These are phyloP conservation scores for Abscondita cerata DNA, from an alignment of 2,888 invertebrate genomes.

Conservation along the genomic window DNA sequence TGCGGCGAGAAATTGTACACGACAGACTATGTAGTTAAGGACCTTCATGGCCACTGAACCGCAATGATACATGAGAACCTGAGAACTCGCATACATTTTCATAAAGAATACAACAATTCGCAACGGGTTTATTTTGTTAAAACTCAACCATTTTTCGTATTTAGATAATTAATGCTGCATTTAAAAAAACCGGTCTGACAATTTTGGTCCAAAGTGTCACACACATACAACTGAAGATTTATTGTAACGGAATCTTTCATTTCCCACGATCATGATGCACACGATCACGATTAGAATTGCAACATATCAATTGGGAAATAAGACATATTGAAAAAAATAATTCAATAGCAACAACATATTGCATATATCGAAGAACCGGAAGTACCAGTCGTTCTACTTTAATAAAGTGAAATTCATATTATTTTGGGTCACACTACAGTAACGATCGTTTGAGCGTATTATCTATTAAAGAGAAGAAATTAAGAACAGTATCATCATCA, in stretches of 20 bases:
- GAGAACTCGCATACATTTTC: constrained; percentile 10
- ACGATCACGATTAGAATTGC: constrained; percentile 5
- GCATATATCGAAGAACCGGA: neutral
- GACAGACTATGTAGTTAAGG: constrained; percentile 20
- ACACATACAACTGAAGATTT: neutral
- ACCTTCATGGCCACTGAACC: constrained; percentile 41
- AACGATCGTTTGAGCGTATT: too few relatives aligned
- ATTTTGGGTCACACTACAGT: too few relatives aligned
- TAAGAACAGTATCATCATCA: neutral
- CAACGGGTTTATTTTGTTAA: constrained; percentile 3
- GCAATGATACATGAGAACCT: constrained; percentile 39
- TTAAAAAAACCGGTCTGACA: constrained; percentile 1
- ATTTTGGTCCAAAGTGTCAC: neutral
- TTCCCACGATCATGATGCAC: constrained; percentile 1
- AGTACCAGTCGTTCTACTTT: neutral
- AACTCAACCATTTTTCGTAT: constrained; percentile 2
- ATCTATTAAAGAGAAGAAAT: neutral
- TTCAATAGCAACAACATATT: too few relatives aligned
- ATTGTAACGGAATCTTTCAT: constrained; percentile 6
- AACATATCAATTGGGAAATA: neutral
- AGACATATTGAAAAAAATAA: too few relatives aligned
- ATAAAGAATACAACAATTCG: neutral
- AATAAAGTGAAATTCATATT: neutral
- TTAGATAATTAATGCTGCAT: constrained; percentile 3
- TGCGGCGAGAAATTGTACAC: constrained; percentile 17